Evolutionary conservation across 2,113 vertebrate species (phyloP).

Genomic region (Dascyllus trimaculatus): DNA sequence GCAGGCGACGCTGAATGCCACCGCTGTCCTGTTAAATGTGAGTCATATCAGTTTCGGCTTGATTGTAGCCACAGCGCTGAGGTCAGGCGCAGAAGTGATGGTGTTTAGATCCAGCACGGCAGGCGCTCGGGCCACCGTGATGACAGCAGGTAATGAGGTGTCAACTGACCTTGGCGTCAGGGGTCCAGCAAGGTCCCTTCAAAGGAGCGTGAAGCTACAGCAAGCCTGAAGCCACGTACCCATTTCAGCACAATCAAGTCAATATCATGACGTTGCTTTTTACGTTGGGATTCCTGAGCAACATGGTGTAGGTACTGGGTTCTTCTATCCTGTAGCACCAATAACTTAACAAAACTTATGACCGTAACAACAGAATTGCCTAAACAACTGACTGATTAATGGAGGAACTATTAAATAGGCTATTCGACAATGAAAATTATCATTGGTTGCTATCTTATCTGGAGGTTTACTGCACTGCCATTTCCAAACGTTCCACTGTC

Average conservation of each 20-base stretch:
- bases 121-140: neutral
- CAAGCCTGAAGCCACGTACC: neutral
- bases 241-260: neutral
- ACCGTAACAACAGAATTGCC: no score
- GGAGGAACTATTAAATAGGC: no score
- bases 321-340: no score
- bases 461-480: no score
- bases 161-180: neutral
- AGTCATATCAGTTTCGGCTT: conserved; percentile 28
- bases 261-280: neutral
- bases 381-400: no score
- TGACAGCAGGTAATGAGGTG: conserved; percentile 48
- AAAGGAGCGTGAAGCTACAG: neutral
- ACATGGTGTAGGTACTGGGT: no score
- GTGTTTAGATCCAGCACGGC: conserved; percentile 14
- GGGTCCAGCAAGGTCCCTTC: neutral
- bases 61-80: conserved; percentile 13
- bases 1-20: conserved; percentile 17
- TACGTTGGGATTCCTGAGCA: neutral
- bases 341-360: no score
- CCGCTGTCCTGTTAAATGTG: conserved; percentile 27
- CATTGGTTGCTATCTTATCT: no score
- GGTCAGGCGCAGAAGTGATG: conserved; percentile 7
- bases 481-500: no score
- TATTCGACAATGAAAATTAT: no score